Evolutionary conservation across 2,113 vertebrate genomes (phyloP).

Genomic region (Corythaeola cristata): DNA sequence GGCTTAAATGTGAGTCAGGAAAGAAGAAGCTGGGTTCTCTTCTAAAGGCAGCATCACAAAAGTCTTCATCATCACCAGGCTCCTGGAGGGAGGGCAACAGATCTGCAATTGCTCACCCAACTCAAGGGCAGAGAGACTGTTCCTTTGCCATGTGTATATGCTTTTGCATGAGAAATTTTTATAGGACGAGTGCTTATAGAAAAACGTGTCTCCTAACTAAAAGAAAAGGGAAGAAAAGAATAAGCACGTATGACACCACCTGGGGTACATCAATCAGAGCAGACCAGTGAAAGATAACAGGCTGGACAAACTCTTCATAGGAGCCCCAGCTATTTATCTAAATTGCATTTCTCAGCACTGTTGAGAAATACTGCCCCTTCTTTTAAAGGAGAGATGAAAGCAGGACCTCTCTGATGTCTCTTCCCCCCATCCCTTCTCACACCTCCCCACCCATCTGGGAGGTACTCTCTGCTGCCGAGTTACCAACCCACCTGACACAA

Average conservation of each 20-base stretch:
- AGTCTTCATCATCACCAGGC: background rate
- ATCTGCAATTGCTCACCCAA: background rate
- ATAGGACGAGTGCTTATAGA: background rate
- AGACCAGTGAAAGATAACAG: background rate
- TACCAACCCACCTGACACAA: background rate
- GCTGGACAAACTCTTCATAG: background rate
- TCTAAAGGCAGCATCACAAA: slow-evolving; percentile 9
- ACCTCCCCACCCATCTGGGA: background rate
- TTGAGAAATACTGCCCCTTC: background rate
- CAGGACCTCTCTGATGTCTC: background rate
- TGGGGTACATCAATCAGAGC: background rate
- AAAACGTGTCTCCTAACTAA: background rate
- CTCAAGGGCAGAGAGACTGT: background rate
- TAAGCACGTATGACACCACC: background rate
- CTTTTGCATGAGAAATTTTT: background rate
- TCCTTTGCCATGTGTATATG: background rate
- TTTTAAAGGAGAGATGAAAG: background rate
- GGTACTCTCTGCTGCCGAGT: background rate
- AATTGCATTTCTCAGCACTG: background rate
- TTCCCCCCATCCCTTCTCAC: background rate
- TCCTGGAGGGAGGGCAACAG: background rate
- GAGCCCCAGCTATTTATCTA: background rate
- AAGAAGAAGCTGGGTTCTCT: background rate
- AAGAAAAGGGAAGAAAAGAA: background rate
- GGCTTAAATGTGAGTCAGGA: background rate